Evolutionary conservation across 2,888 invertebrate genomes (phyloP).

Genomic region (Auanema sp.): DNA sequence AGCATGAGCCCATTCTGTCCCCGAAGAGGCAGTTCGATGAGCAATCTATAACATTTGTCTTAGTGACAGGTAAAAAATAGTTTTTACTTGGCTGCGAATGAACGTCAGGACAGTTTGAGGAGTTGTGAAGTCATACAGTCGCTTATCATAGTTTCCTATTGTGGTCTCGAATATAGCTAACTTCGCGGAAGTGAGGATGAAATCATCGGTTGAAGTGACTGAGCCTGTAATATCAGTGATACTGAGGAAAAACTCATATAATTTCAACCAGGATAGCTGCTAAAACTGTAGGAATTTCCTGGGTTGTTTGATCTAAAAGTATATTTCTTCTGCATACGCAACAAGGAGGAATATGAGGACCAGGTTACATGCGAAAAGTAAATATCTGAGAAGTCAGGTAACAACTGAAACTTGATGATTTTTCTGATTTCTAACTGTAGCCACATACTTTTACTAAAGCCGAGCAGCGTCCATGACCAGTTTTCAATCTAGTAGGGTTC

Average conservation of each 20-base stretch:
- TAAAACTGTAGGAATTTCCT: constrained; percentile 59
- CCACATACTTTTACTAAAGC: constrained; percentile 53
- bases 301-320: constrained; percentile 43
- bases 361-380: constrained; percentile 62
- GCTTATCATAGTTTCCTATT: constrained; percentile 76
- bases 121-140: constrained; percentile 72
- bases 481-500: constrained; percentile 35
- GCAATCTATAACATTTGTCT: constrained; percentile 23
- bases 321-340: constrained; percentile 67
- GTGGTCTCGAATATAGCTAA: constrained; percentile 77
- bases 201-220: constrained; percentile 60
- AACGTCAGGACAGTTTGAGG: constrained; percentile 71
- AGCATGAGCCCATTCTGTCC: constrained; percentile 44
- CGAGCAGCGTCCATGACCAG: constrained; percentile 51
- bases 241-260: neutral
- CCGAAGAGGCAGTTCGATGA: constrained; percentile 38
- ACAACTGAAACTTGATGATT: constrained; percentile 11
- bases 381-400: constrained; percentile 54
- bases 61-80: constrained; percentile 71
- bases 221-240: constrained; percentile 32
- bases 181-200: constrained; percentile 52
- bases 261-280: constrained; percentile 62
- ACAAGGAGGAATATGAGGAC: constrained; percentile 57
- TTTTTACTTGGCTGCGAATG: constrained; percentile 69
- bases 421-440: neutral